These are phyloP conservation scores for Istiophorus platypterus DNA, from an alignment of 2,113 vertebrate species.

Conservation along the genomic window DNA sequence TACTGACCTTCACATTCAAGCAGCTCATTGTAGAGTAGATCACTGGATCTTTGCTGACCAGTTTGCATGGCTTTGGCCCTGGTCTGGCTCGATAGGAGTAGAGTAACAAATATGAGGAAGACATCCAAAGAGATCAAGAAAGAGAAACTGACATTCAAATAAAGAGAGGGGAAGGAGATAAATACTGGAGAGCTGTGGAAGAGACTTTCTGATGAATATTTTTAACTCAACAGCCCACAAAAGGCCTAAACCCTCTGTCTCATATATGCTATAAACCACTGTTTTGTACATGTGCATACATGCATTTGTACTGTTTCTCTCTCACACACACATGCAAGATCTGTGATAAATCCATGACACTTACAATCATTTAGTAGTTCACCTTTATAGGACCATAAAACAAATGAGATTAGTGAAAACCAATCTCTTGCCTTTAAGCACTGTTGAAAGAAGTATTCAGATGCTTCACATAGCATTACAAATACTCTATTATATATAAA, in stretches of 20 bases:
- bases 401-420: not conserved
- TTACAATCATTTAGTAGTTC: not conserved
- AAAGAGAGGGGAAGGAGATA: constrained; percentile 57
- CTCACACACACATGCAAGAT: not conserved
- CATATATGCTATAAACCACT: constrained; percentile 19
- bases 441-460: not conserved
- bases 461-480: not conserved
- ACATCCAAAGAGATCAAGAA: constrained; percentile 31
- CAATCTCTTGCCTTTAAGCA: not conserved
- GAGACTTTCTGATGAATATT: constrained; percentile 40
- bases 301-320: constrained; percentile 8
- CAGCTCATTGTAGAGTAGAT: constrained; percentile 37
- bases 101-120: constrained; percentile 49
- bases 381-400: not conserved
- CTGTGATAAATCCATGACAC: not conserved
- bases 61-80: constrained; percentile 47
- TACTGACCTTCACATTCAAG: constrained; percentile 42
- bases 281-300: constrained; percentile 10
- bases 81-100: constrained; percentile 11
- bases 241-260: constrained; percentile 60
- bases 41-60: constrained; percentile 25
- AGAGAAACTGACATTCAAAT: constrained; percentile 53
- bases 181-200: constrained; percentile 60
- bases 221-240: constrained; percentile 48
- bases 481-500: not conserved